Percentiles rank a stretch among this genome's conserved stretches.
phyloP scores from a whole-genome alignment of 2,113 vertebrate species.

The Petroica traversi region DNA sequence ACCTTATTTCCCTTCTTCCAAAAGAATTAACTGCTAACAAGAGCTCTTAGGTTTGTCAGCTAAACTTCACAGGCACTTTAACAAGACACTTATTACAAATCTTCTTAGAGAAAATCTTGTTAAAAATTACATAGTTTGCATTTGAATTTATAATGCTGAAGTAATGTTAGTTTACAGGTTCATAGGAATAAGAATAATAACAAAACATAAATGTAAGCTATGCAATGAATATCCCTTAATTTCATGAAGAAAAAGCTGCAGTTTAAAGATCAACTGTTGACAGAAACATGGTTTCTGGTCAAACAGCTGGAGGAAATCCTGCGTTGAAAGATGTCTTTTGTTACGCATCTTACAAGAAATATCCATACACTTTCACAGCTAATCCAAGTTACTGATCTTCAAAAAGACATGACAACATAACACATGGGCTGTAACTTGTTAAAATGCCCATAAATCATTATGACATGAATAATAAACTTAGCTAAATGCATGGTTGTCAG shows the following conservation, averaged over 20 bases:
- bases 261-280: neutral
- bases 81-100: constrained; percentile 18
- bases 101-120: constrained; percentile 31
- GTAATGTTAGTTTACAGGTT: neutral
- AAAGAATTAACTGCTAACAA: constrained; percentile 9
- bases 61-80: constrained; percentile 2
- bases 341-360: constrained; percentile 30
- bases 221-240: neutral
- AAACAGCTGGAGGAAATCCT: constrained; percentile 10
- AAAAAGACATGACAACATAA: constrained; percentile 27
- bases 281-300: neutral
- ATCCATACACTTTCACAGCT: neutral
- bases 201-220: neutral
- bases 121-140: constrained; percentile 19
- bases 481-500: constrained; percentile 37
- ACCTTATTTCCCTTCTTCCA: neutral
- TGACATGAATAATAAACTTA: constrained; percentile 38
- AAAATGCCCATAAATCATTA: constrained; percentile 36
- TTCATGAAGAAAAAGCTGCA: neutral
- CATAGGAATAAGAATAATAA: neutral
- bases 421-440: neutral
- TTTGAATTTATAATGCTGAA: neutral
- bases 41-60: neutral
- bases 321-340: neutral
- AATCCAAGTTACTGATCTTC: constrained; percentile 50